These are phyloP conservation scores for Cryptus armator DNA, from an alignment of 2,888 invertebrate species.

Conservation along the genomic window DNA sequence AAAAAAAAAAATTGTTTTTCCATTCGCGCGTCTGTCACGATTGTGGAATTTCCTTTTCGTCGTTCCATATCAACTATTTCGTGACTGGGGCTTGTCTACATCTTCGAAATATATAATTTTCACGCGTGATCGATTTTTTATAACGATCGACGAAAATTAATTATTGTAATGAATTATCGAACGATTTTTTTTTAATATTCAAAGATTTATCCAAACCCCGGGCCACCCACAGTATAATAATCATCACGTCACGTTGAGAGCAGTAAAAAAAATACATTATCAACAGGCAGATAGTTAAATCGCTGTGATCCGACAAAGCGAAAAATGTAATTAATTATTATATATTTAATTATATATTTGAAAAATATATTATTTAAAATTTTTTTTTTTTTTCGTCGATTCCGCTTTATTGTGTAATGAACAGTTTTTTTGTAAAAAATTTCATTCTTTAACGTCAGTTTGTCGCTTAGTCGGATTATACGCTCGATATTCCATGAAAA, in stretches of 20 bases:
- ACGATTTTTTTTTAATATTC: not conserved
- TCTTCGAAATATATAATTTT: slow-evolving; percentile 15
- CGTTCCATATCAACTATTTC: slow-evolving; percentile 9
- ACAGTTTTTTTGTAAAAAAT: not conserved
- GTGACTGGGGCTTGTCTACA: slow-evolving; percentile 48
- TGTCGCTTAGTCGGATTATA: slow-evolving; percentile 38
- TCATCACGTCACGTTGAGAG: slow-evolving; percentile 3
- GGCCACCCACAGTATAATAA: not conserved
- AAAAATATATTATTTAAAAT: not conserved
- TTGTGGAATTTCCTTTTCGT: slow-evolving; percentile 36
- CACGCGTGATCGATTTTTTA: not conserved
- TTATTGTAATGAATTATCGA: not conserved
- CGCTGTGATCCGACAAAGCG: slow-evolving; percentile 27
- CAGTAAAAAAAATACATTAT: slow-evolving; percentile 24
- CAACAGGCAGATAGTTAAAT: slow-evolving; percentile 35
- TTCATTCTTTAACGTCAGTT: not conserved
- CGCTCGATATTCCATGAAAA: slow-evolving; percentile 23
- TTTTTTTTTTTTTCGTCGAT: not conserved
- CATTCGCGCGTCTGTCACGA: slow-evolving; percentile 13
- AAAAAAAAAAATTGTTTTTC: slow-evolving; percentile 5
- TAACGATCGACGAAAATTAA: not conserved
- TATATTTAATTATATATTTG: not conserved
- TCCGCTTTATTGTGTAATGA: not conserved
- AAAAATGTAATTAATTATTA: not conserved
- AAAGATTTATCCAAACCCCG: slow-evolving; percentile 17